A percentile compares a stretch with the other conserved stretches of the same genome.
These are phyloP conservation scores for Calyptomena viridis DNA, from an alignment of 2,113 vertebrate species.

Conservation along the genomic window DNA sequence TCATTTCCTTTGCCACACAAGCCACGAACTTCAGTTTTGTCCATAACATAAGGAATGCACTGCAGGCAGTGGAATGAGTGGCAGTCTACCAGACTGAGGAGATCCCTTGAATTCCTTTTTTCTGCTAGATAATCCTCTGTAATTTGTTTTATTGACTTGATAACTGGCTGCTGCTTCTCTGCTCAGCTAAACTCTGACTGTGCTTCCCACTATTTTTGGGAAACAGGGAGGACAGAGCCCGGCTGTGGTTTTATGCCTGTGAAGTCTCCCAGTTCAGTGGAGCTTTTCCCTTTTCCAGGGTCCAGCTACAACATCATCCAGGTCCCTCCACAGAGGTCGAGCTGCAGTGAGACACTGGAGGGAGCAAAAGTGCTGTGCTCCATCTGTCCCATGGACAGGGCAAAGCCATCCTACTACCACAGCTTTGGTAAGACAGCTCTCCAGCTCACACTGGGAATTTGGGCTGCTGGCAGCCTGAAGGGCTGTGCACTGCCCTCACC, in stretches of 20 bases:
- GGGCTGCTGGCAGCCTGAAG: background rate
- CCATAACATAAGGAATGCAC: background rate
- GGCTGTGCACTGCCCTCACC: background rate
- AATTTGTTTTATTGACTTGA: background rate
- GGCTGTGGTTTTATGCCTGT: background rate
- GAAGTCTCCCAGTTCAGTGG: background rate
- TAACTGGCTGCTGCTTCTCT: background rate
- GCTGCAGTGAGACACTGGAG: conserved; percentile 73
- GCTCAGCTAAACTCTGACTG: background rate
- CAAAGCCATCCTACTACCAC: conserved; percentile 90
- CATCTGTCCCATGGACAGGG: conserved; percentile 77
- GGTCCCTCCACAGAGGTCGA: conserved; percentile 77
- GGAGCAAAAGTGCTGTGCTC: conserved; percentile 84
- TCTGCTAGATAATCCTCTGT: background rate
- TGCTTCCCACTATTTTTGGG: background rate
- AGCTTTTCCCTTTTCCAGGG: conserved; percentile 68
- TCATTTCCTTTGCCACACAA: background rate
- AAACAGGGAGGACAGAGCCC: background rate
- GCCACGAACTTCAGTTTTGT: background rate
- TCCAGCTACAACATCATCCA: conserved; percentile 86
- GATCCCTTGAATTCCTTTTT: background rate
- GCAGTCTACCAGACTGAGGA: background rate
- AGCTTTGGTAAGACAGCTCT: conserved; percentile 83
- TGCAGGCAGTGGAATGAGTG: background rate
- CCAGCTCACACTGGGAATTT: background rate